A percentile compares a stretch with the other conserved stretches of the same genome.
phyloP scores from a whole-genome alignment of 2,113 vertebrate genomes.

The Syngnathus scovelli region DNA sequence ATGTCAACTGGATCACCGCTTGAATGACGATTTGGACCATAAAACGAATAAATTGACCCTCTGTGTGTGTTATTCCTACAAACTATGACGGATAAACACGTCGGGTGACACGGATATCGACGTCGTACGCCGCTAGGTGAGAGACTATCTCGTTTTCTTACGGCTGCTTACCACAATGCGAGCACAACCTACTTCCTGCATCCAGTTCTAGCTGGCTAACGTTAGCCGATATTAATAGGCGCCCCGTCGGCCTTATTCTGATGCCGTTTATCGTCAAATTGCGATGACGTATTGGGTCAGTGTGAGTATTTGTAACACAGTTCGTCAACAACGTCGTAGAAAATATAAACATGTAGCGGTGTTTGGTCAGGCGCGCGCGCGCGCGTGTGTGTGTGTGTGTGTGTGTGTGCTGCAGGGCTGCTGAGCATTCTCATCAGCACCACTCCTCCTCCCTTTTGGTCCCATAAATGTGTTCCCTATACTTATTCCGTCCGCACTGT shows the following conservation, averaged over 20 bases:
- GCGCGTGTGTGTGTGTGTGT: not conserved
- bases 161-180: conserved; percentile 13
- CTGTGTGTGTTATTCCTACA: not conserved
- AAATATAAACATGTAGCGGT: not conserved
- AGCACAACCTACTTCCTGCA: conserved; percentile 37
- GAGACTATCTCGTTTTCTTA: not conserved
- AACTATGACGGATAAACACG: conserved; percentile 20
- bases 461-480: not conserved
- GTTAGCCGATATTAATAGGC: not conserved
- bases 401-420: conserved; percentile 16
- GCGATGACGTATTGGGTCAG: not conserved
- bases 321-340: not conserved
- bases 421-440: conserved; percentile 59
- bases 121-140: conserved; percentile 17
- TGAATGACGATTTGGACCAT: not conserved
- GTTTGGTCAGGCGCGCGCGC: no score
- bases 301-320: not conserved
- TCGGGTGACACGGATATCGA: conserved; percentile 16
- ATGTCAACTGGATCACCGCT: conserved; percentile 8
- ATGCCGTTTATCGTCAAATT: not conserved
- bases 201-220: conserved; percentile 22
- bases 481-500: not conserved
- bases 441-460: conserved; percentile 10
- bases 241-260: not conserved
- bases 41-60: not conserved